Evolutionary conservation across 2,113 vertebrate genomes (phyloP).

Genomic region (Sterna hirundo): DNA sequence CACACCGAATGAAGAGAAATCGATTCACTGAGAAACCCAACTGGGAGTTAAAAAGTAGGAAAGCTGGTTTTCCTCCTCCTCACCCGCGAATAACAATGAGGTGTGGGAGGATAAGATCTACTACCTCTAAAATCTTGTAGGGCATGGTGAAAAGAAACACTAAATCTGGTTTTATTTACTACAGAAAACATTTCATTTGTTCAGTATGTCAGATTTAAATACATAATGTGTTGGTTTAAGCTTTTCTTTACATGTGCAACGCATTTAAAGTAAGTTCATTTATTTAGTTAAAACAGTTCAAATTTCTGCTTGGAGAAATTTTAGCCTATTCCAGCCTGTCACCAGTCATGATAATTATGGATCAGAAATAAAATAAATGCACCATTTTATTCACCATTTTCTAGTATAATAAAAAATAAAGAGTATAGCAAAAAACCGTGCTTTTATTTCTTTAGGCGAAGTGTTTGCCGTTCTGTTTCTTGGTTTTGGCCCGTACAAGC

Average conservation of each 20-base stretch:
- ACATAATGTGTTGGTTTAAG: background rate
- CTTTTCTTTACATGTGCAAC: background rate
- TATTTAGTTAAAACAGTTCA: background rate
- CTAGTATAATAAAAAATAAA: background rate
- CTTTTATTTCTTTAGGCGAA: background rate
- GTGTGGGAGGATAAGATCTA: conserved; percentile 19
- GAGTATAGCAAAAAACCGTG: background rate
- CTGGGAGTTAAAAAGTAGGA: conserved; percentile 28
- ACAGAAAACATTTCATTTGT: background rate
- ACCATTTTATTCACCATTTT: background rate
- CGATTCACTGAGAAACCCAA: conserved; percentile 15
- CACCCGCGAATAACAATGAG: conserved; percentile 18
- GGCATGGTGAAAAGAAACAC: background rate
- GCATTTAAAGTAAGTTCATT: background rate
- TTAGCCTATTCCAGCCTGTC: background rate
- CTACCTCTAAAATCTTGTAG: background rate
- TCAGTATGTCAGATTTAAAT: background rate
- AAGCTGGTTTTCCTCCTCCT: conserved; percentile 43
- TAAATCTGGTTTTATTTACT: background rate
- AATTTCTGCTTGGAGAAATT: background rate
- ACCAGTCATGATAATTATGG: background rate
- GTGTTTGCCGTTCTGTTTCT: background rate
- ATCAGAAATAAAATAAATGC: background rate
- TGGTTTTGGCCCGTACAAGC: background rate
- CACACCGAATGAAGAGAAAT: background rate